Conservation (phyloP, 1,140 invertebrate species). For the Capitella teleta region DNA sequence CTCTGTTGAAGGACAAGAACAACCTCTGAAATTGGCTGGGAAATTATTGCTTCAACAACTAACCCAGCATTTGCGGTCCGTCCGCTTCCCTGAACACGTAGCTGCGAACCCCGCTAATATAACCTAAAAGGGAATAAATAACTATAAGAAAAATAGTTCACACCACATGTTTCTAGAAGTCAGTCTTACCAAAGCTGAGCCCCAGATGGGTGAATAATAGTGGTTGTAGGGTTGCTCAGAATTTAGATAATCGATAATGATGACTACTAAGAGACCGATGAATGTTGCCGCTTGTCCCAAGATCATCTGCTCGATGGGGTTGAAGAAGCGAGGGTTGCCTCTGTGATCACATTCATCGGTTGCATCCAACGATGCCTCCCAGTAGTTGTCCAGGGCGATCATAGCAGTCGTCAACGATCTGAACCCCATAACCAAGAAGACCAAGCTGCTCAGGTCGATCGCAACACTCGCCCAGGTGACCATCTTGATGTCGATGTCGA, state of each 20-base stretch:
- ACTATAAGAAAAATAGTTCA: too few species aligned
- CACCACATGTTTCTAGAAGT: too few species aligned
- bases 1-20: too few species aligned
- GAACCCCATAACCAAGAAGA: neutral
- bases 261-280: neutral
- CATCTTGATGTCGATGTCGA: neutral
- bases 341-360: constrained; percentile 4
- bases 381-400: constrained; percentile 1
- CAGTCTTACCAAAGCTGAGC: neutral
- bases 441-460: neutral
- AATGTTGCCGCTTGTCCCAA: neutral
- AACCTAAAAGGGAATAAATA: too few species aligned
- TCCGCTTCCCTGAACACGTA: too few species aligned
- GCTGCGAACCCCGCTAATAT: too few species aligned
- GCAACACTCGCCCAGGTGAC: neutral
- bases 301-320: neutral
- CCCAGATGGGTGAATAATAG: neutral
- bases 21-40: too few species aligned
- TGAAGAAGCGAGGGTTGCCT: neutral
- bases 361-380: neutral
- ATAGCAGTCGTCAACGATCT: neutral
- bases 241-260: neutral
- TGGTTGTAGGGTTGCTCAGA: neutral
- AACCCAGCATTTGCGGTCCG: too few species aligned
- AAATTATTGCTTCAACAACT: too few species aligned